Percentiles rank a stretch among this genome's conserved stretches.
These are phyloP conservation scores for Kryphioiulus occultus DNA, from an alignment of 2,888 invertebrate genomes.

Conservation along the genomic window DNA sequence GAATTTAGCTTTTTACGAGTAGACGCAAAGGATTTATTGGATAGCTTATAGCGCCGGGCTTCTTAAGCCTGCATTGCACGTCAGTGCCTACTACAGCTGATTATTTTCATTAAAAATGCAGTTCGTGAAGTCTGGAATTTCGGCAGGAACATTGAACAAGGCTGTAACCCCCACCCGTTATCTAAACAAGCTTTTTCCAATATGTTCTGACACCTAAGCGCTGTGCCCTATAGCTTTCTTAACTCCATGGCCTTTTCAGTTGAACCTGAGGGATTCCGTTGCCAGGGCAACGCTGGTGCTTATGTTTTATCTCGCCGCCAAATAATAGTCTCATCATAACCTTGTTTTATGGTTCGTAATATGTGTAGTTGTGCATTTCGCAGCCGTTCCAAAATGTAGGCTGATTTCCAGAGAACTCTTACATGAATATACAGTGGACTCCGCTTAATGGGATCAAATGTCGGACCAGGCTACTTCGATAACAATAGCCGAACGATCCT, in stretches of 20 bases:
- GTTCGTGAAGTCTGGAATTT: not conserved
- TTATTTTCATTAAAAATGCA: not conserved
- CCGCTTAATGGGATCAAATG: too few relatives aligned
- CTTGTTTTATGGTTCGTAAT: not conserved
- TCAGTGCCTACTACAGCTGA: not conserved
- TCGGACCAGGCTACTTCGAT: too few relatives aligned
- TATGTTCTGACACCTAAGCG: not conserved
- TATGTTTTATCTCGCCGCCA: not conserved
- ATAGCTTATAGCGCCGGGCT: too few relatives aligned
- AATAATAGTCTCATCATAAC: not conserved
- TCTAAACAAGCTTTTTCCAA: not conserved
- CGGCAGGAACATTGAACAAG: not conserved
- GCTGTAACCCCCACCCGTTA: too few relatives aligned
- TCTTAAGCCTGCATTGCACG: not conserved
- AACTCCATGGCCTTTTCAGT: slow-evolving; percentile 5
- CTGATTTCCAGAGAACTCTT: not conserved
- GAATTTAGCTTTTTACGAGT: too few relatives aligned
- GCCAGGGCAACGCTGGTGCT: not conserved
- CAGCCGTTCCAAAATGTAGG: not conserved
- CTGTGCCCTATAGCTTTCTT: not conserved
- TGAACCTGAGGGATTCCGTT: not conserved
- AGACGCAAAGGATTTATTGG: too few relatives aligned
- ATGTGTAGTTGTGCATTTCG: not conserved
- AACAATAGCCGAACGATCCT: too few relatives aligned
- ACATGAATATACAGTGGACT: too few relatives aligned